Conservation (phyloP, 2,797 vertebrate genomes). For the Danio kyathit region DNA sequence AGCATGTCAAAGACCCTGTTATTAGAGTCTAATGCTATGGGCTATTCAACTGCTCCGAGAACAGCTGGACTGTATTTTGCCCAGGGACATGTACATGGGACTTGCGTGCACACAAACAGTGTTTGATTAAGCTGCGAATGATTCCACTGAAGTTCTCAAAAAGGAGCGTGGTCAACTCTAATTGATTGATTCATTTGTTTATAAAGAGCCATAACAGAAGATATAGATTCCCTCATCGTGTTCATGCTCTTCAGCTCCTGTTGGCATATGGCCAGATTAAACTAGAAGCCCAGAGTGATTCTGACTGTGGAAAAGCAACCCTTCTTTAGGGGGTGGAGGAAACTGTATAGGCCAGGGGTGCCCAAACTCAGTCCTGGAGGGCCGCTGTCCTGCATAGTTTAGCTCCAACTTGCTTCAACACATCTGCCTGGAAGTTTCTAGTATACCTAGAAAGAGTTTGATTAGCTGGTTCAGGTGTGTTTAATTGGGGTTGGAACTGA, state of each 20-base stretch:
- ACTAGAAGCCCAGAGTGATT: conserved; percentile 12
- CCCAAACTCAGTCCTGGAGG: no score
- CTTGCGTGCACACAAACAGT: background rate
- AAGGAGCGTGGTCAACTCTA: background rate
- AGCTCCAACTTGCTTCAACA: no score
- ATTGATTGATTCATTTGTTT: conserved; percentile 36
- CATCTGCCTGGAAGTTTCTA: no score
- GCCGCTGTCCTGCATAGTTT: no score
- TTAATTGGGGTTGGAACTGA: no score
- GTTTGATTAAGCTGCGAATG: conserved; percentile 10
- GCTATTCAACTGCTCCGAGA: conserved; percentile 68
- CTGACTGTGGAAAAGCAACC: conserved; percentile 20
- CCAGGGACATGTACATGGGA: conserved; percentile 63
- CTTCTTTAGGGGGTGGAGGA: conserved; percentile 23
- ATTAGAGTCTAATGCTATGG: conserved; percentile 72
- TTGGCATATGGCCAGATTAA: conserved; percentile 45
- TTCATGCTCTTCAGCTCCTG: conserved; percentile 12
- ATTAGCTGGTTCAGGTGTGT: no score
- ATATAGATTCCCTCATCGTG: conserved; percentile 47
- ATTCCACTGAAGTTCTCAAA: background rate
- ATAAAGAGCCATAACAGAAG: conserved; percentile 28
- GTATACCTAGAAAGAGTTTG: no score
- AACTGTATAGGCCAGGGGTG: background rate
- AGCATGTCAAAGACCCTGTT: conserved; percentile 74
- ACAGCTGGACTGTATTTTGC: conserved; percentile 61